Evolutionary conservation across 2,888 invertebrate genomes (phyloP).

Genomic region (Epiblema foenella): DNA sequence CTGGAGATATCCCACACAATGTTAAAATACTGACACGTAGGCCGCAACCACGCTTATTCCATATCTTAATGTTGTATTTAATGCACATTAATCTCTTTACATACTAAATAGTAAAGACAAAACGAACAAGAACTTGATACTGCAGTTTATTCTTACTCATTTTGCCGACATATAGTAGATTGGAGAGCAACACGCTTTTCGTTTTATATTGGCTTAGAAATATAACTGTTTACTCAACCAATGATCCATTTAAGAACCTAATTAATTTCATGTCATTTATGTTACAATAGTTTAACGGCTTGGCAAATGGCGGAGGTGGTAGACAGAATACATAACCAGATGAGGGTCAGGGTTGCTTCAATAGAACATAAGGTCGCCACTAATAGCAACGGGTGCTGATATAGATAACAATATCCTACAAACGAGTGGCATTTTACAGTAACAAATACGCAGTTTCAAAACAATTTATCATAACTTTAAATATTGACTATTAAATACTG

Average conservation of each 20-base stretch:
- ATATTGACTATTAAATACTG: too few species aligned
- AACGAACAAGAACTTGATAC: not conserved
- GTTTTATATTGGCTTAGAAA: not conserved
- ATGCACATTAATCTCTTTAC: constrained; percentile 58
- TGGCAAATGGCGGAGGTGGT: constrained; percentile 34
- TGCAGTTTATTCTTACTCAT: not conserved
- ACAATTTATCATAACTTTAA: not conserved
- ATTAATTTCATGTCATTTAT: not conserved
- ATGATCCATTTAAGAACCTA: not conserved
- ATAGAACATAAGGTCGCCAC: constrained; percentile 29
- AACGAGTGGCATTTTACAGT: not conserved
- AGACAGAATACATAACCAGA: constrained; percentile 40
- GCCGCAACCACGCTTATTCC: constrained; percentile 52
- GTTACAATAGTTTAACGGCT: not conserved
- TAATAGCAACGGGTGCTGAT: constrained; percentile 5
- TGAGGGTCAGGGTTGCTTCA: constrained; percentile 38
- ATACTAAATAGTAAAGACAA: constrained; percentile 46
- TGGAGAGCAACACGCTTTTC: not conserved
- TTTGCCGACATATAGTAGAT: not conserved
- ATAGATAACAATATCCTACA: not conserved
- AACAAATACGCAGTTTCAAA: not conserved
- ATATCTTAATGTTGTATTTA: constrained; percentile 55
- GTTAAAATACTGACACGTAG: constrained; percentile 47
- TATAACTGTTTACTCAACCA: not conserved
- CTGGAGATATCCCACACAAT: constrained; percentile 44